These are phyloP conservation scores for Drosophila leonis DNA, from an alignment of 2,888 invertebrate species.

Conservation along the genomic window DNA sequence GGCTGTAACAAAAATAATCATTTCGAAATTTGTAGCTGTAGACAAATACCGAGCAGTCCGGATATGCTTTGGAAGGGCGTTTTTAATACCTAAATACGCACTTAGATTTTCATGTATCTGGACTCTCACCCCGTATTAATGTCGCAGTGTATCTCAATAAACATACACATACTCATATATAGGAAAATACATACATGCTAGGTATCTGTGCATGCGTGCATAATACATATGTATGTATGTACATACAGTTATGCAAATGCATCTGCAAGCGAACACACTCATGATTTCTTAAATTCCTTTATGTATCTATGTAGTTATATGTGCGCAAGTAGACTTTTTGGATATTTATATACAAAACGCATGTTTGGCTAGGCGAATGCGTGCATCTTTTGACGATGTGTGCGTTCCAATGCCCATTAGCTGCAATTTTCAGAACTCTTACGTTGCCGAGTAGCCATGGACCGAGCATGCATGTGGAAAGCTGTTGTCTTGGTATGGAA, in stretches of 20 bases:
- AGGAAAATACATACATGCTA: not conserved
- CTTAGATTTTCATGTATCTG: constrained; percentile 9
- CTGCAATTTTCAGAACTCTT: constrained; percentile 58
- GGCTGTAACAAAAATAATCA: constrained; percentile 60
- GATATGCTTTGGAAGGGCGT: constrained; percentile 10
- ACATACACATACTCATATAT: constrained; percentile 15
- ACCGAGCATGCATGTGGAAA: not conserved
- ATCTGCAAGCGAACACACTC: constrained; percentile 46
- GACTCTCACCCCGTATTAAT: not conserved
- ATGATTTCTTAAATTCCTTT: constrained; percentile 66
- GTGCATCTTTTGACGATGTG: constrained; percentile 48
- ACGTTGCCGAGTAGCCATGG: not conserved
- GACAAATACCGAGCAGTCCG: constrained; percentile 24
- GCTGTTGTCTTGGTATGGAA: no score
- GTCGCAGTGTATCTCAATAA: constrained; percentile 13
- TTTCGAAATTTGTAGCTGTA: constrained; percentile 46
- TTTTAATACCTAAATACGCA: constrained; percentile 46
- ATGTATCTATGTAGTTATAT: constrained; percentile 8
- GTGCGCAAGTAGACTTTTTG: constrained; percentile 31
- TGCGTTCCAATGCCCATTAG: constrained; percentile 53
- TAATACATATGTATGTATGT: constrained; percentile 18
- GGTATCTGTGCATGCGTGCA: constrained; percentile 12
- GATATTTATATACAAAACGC: constrained; percentile 75
- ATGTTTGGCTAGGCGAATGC: constrained; percentile 57
- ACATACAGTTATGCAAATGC: constrained; percentile 42